These are phyloP conservation scores for Solen grandis DNA, from an alignment of 1,140 invertebrate species.

Conservation along the genomic window DNA sequence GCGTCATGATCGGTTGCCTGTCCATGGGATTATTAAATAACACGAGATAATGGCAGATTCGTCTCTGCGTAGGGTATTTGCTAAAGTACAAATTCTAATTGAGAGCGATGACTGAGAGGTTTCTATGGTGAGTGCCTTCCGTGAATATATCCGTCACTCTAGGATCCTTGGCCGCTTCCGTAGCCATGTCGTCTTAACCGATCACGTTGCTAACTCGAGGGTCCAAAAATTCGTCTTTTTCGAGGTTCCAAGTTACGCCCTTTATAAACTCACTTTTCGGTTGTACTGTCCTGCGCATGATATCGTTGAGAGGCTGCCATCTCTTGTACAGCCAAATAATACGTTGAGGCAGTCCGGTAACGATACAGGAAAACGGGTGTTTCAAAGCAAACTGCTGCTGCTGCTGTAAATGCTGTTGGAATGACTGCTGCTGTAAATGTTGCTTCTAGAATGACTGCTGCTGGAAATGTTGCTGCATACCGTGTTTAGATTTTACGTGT, in stretches of 20 bases:
- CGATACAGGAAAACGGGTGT: conserved; percentile 35
- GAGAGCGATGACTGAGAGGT: conserved; percentile 5
- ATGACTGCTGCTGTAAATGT: conserved; percentile 4
- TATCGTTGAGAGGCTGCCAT: conserved; percentile 41
- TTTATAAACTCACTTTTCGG: conserved; percentile 21
- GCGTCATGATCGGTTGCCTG: conserved; percentile 3
- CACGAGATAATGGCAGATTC: conserved; percentile 49
- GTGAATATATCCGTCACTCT: conserved; percentile 29
- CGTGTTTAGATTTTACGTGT: conserved; percentile 25
- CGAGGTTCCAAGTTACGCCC: conserved; percentile 30
- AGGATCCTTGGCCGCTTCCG: conserved; percentile 11
- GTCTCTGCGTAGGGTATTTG: conserved; percentile 46
- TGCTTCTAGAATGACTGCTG: background rate
- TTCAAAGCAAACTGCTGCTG: conserved; percentile 5
- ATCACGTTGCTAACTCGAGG: conserved; percentile 17
- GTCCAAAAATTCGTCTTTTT: conserved; percentile 21
- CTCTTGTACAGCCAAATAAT: conserved; percentile 43
- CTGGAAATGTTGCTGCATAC: conserved; percentile 2
- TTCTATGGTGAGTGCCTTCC: conserved; percentile 20
- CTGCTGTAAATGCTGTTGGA: background rate
- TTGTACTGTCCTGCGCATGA: conserved; percentile 11
- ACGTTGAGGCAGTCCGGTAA: conserved; percentile 24
- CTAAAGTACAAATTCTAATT: conserved; percentile 19
- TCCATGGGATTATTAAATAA: conserved; percentile 48
- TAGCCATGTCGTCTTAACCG: conserved; percentile 37